Percentiles rank a stretch among this genome's conserved stretches.
Conservation (phyloP, 2,888 invertebrate species). For the Bombyx huttoni region DNA sequence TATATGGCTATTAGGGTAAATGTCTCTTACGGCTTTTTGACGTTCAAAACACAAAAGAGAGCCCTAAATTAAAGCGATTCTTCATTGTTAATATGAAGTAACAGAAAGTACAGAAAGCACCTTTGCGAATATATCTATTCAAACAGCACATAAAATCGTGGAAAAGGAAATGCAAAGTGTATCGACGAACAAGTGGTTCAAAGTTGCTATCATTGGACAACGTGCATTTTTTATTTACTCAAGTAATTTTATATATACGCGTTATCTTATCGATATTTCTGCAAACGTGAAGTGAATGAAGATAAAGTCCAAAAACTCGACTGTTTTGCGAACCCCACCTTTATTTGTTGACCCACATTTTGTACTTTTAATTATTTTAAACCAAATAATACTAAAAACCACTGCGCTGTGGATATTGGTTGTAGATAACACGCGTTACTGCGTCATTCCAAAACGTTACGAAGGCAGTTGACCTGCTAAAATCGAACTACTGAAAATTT, state of each 20-base stretch:
- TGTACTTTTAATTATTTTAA: conserved; percentile 38
- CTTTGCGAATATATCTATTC: not conserved
- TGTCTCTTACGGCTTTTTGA: no score
- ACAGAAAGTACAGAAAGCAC: no score
- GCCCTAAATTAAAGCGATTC: no score
- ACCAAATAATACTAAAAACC: conserved; percentile 5
- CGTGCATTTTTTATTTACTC: conserved; percentile 32
- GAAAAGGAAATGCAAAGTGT: conserved; percentile 24
- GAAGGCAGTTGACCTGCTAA: no score
- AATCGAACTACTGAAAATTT: no score
- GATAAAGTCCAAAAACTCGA: conserved; percentile 47
- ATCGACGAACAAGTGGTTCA: conserved; percentile 21
- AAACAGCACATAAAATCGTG: not conserved
- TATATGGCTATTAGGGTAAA: no score
- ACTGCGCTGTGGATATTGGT: not conserved
- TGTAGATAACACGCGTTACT: not conserved
- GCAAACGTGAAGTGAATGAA: conserved; percentile 40
- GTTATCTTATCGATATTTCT: conserved; percentile 64
- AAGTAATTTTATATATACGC: conserved; percentile 36
- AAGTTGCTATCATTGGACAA: conserved; percentile 39
- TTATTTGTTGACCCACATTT: conserved; percentile 63
- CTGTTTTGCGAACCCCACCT: conserved; percentile 62
- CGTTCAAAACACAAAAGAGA: no score
- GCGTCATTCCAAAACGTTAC: no score
- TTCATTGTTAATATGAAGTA: no score